Conservation (phyloP, 2,113 vertebrate species). For the Todiramphus chloris region DNA sequence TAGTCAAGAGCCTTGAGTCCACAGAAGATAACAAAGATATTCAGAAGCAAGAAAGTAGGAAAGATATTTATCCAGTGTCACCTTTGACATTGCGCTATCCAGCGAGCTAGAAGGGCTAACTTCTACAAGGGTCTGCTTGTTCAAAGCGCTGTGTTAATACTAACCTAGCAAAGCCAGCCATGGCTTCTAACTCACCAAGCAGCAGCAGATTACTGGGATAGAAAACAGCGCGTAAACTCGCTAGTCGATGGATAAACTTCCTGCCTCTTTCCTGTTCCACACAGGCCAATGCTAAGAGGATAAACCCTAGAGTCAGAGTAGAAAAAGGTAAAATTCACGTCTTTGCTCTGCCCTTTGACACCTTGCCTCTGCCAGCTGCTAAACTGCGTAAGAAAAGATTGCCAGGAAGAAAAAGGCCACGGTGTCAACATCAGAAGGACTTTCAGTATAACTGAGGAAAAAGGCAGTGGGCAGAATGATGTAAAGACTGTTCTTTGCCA, state of each 20-base stretch:
- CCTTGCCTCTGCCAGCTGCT: background rate
- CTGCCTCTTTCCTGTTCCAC: background rate
- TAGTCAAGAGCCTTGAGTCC: background rate
- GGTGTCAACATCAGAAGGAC: background rate
- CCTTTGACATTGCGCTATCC: background rate
- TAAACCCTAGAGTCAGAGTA: background rate
- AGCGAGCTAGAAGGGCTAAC: background rate
- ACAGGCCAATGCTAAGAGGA: background rate
- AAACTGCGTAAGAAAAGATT: background rate
- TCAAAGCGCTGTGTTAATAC: background rate
- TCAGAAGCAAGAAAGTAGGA: background rate
- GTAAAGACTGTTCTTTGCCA: slow-evolving; percentile 8
- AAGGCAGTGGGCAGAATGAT: background rate
- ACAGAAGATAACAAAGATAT: background rate
- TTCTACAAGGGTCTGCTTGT: background rate
- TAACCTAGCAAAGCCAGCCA: background rate
- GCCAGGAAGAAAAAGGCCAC: background rate
- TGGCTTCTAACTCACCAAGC: background rate
- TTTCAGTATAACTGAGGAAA: background rate
- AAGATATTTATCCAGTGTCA: background rate
- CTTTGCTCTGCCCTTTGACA: background rate
- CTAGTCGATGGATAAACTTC: background rate
- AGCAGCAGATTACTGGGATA: background rate
- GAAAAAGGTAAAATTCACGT: background rate
- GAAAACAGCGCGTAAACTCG: background rate